A percentile compares a stretch with the other conserved stretches of the same genome.
Conservation (phyloP, 92 coral and sea anemone genomes). For the Phenganax stokvisi region DNA sequence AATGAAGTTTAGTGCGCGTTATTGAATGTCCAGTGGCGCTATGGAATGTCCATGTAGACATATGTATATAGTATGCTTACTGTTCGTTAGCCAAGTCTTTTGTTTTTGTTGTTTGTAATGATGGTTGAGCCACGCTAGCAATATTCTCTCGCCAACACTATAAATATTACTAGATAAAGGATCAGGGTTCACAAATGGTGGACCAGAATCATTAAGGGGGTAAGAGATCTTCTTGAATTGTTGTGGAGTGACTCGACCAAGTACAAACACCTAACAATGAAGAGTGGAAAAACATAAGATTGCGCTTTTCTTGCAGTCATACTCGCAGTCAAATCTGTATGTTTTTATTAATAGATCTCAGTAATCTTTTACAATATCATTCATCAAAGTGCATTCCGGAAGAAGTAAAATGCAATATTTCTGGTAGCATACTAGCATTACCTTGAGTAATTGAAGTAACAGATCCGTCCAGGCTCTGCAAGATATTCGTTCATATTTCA, state of each 20-base stretch:
- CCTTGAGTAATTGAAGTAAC: constrained; percentile 81
- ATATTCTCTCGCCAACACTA: constrained; percentile 89
- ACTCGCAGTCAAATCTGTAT: too few species aligned
- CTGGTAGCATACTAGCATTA: constrained; percentile 4
- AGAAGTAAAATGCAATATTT: too few species aligned
- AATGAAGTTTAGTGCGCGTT: too few species aligned
- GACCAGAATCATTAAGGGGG: constrained; percentile 55
- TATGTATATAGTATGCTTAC: constrained; percentile 34
- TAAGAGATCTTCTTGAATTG: constrained; percentile 79
- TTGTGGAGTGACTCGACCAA: constrained; percentile 95
- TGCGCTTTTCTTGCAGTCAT: too few species aligned
- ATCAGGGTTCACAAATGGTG: constrained; percentile 76
- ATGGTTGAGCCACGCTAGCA: constrained; percentile 87
- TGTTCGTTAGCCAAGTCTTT: constrained; percentile 69
- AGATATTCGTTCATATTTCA: constrained; percentile 59
- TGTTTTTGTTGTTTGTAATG: constrained; percentile 80
- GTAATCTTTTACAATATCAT: too few species aligned
- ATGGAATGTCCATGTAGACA: too few species aligned
- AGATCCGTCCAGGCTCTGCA: constrained; percentile 83
- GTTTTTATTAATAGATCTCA: too few species aligned
- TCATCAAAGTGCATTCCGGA: too few species aligned
- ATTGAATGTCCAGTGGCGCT: too few species aligned
- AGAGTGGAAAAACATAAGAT: neutral
- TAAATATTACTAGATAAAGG: constrained; percentile 92
- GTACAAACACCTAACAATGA: constrained; percentile 60